phyloP scores from a whole-genome alignment of 2,797 vertebrate species.

The Menidia menidia region DNA sequence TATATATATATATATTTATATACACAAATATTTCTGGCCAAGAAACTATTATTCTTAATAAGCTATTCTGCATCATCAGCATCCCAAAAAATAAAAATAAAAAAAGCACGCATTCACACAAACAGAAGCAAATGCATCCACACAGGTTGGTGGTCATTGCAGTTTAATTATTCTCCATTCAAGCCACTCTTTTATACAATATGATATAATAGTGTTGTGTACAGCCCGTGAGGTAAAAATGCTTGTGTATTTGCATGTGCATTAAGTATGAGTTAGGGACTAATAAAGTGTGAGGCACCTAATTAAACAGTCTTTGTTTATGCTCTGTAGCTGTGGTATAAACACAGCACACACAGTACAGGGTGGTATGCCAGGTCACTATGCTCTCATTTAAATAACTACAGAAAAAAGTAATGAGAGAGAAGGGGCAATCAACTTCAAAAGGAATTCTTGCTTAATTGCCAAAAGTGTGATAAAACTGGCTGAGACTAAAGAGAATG shows the following conservation, averaged over 20 bases:
- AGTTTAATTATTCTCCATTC: slow-evolving; percentile 68
- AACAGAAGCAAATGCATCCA: slow-evolving; percentile 32
- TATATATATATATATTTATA: slow-evolving; percentile 7
- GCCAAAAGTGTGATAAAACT: slow-evolving; percentile 66
- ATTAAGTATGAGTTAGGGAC: slow-evolving; percentile 80
- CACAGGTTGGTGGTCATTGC: slow-evolving; percentile 56
- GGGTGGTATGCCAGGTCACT: slow-evolving; percentile 68
- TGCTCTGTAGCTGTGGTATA: slow-evolving; percentile 72
- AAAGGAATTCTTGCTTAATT: slow-evolving; percentile 77
- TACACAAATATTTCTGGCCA: slow-evolving; percentile 56
- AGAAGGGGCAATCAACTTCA: slow-evolving; percentile 70
- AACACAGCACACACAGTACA: slow-evolving; percentile 73
- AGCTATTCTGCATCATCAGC: slow-evolving; percentile 61
- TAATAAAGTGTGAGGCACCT: slow-evolving; percentile 81
- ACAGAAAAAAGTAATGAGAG: slow-evolving; percentile 69
- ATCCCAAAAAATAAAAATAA: slow-evolving; percentile 37
- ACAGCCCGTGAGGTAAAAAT: slow-evolving; percentile 40
- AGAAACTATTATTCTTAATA: slow-evolving; percentile 72
- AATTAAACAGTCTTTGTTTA: slow-evolving; percentile 86
- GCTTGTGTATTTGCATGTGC: slow-evolving; percentile 42
- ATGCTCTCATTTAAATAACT: slow-evolving; percentile 76
- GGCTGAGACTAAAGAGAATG: slow-evolving; percentile 54
- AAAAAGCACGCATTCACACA: slow-evolving; percentile 39
- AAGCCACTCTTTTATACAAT: slow-evolving; percentile 74
- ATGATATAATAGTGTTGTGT: slow-evolving; percentile 55